Conservation (phyloP, 2,797 vertebrate species). For the Liasis olivaceus region DNA sequence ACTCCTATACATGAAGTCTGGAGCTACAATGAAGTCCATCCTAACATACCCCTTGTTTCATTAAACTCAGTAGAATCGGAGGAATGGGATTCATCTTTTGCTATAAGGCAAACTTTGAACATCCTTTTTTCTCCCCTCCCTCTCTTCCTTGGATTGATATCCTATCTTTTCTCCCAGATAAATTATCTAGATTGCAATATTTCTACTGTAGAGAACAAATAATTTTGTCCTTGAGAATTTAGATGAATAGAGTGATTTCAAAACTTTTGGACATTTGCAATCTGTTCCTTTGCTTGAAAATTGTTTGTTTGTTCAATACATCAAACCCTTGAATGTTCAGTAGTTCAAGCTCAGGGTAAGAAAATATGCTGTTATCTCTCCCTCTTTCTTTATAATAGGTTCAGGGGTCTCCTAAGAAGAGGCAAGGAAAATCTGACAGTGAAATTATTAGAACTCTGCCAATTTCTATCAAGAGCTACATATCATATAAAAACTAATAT, state of each 20-base stretch:
- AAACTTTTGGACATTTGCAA: background rate
- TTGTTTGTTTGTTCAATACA: background rate
- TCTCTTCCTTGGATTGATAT: background rate
- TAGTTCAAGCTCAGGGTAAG: background rate
- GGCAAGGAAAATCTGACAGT: background rate
- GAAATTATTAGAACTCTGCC: background rate
- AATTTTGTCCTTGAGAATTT: background rate
- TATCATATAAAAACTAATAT: background rate
- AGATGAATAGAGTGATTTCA: background rate
- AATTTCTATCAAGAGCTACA: background rate
- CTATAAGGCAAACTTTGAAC: background rate
- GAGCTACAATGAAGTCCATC: background rate
- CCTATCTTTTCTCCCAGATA: background rate
- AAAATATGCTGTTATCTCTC: background rate
- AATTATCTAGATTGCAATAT: background rate
- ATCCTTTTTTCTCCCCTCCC: background rate
- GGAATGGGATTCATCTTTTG: background rate
- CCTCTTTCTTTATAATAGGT: constrained; percentile 2
- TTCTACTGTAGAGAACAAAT: background rate
- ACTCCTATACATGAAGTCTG: background rate
- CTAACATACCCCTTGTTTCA: background rate
- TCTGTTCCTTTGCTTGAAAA: background rate
- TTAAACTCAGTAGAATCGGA: background rate
- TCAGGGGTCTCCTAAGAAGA: background rate
- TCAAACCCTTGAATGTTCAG: background rate